Base-by-base conservation (phyloP, 2,113 vertebrate genomes). In the Nothobranchius furzeri region DNA sequence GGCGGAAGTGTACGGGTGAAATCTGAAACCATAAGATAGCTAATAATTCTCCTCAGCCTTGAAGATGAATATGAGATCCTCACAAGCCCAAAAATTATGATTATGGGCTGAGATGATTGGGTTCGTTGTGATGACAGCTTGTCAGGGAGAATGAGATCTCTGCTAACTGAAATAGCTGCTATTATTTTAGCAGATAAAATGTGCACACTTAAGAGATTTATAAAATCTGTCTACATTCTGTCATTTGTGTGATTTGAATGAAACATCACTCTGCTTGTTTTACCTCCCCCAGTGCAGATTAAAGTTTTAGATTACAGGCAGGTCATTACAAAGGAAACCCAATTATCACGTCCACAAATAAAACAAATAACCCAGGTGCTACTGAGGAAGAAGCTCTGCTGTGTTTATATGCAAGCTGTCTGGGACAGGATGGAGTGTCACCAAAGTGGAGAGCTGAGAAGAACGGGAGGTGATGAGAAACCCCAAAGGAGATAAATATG, bases 321-420 rank as follows among this genome's bases (percentile, higher is more conserved):
- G 36, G 20, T 72, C 42, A 68, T 50, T 37, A 5, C 10, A 7
- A 50, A 60, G 47, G 42, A 66, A 70, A 42, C 20, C 60, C 62
- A 72, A 71, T 51, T 43, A n/a, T 46, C 15, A 65, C 36, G 24
- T 13, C 60, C 25, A 24, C 54, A 12, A 25, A 64, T 9, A 52
- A 77, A 54, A 20, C 20, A 7, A 58, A 79, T 52, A 20, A 17
- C 40, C 3, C 1, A 12, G 67, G 55, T 81, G 75, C 75, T 79
- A 84, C 75, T 75, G n/a, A 81, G 73, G 78, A 60, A 64, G 47
- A 63, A 30, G 46, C 43, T 69, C 70, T 4, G 37, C 12, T 60
- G 53, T 51, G 45, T 60, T 87, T 63, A 68, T 75, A 88, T 88
- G 76, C 79, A 85, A 52, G 68, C 65, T 0, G 72, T 68, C 59